Conservation (phyloP, 2,888 invertebrate species). For the Branchipolynoe longqiensis region DNA sequence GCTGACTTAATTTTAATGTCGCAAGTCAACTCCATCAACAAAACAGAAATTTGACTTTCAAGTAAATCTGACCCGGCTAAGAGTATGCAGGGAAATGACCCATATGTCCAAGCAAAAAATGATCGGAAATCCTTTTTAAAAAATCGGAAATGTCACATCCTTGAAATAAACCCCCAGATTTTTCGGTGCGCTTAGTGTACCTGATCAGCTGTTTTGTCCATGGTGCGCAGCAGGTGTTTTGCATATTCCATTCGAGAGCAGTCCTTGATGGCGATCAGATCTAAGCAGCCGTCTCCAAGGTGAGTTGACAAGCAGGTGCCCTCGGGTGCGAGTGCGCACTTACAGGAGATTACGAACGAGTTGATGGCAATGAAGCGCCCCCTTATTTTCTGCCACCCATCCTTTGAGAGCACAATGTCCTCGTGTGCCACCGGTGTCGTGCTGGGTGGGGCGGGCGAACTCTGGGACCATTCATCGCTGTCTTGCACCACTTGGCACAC, state of each 20-base stretch:
- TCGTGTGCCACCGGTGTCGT: neutral
- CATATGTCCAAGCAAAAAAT: no score
- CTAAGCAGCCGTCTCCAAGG: conserved; percentile 89
- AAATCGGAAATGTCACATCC: no score
- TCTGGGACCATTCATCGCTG: neutral
- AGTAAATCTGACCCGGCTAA: no score
- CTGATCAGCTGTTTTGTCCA: conserved; percentile 58
- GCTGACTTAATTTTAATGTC: no score
- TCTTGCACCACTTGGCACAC: conserved; percentile 46
- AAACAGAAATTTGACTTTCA: no score
- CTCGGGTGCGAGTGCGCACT: conserved; percentile 88
- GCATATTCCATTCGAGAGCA: conserved; percentile 88
- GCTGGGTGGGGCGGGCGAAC: neutral
- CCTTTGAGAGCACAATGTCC: neutral
- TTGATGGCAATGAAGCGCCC: conserved; percentile 88
- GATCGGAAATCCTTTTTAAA: no score
- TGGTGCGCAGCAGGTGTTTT: conserved; percentile 83
- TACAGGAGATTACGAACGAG: conserved; percentile 89
- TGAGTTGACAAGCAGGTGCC: conserved; percentile 91
- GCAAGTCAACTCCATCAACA: no score
- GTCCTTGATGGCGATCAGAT: conserved; percentile 88
- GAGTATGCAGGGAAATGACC: no score
- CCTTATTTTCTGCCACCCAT: conserved; percentile 84
- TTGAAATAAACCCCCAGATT: no score
- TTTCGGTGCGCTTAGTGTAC: no score